Evolutionary conservation across 1,140 invertebrate species (phyloP), one percentile per base, ranked within the genome.

Genomic region (Anastatus disparis): DNA sequence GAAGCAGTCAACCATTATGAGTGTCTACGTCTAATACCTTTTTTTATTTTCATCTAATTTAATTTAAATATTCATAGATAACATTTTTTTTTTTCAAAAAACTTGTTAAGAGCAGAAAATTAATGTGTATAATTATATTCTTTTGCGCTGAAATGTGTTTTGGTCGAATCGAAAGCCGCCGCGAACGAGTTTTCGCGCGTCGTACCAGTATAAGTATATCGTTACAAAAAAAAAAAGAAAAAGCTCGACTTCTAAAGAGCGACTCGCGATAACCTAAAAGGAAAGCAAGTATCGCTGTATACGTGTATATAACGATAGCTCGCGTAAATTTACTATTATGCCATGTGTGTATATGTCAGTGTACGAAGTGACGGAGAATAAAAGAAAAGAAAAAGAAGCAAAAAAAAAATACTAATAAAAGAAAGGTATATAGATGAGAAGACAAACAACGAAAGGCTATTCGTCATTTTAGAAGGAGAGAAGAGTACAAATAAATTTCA

Each of bases 1-100:
- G 50, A 64, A 70, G 29, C 61, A 26, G 42, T 46, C 48, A 55
- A 55, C 58, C 31, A 63, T 72, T n/a, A 62, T 27, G 50, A 56
- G 42, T 59, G 27, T 69, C 10, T 56, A 24, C n/a, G n/a, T n/a
- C n/a, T n/a, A n/a, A n/a, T n/a, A n/a, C n/a, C n/a, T n/a, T n/a
- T n/a, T n/a, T n/a, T n/a, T n/a, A n/a, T n/a, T n/a, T n/a, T n/a
- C n/a, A n/a, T n/a, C n/a, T n/a, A n/a, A n/a, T n/a, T n/a, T n/a
- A n/a, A n/a, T n/a, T n/a, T n/a, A n/a, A n/a, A n/a, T n/a, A n/a
- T n/a, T n/a, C n/a, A n/a, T n/a, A n/a, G n/a, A n/a, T n/a, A n/a
- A n/a, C n/a, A n/a, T n/a, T n/a, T n/a, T n/a, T n/a, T n/a, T 44
- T 15, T 3, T 8, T 44, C 40, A 15, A 44, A 44, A 12, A 7